Evolutionary conservation across 2,888 invertebrate genomes (phyloP).

Genomic region (Sialis lutaria): DNA sequence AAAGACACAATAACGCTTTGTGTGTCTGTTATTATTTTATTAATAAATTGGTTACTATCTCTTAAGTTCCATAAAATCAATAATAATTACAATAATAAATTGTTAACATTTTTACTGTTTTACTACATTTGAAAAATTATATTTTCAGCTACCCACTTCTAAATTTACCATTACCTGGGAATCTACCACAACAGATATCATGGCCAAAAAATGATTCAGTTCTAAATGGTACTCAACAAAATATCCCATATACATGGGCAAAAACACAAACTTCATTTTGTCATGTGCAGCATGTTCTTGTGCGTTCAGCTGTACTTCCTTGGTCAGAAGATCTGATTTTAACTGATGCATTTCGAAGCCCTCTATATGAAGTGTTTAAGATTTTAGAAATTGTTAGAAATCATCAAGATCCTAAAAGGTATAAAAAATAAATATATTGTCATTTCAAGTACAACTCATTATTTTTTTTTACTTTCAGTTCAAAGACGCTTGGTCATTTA

Average conservation of each 20-base stretch:
- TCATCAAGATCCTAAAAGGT: constrained; percentile 59
- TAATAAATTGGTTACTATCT: too few species aligned
- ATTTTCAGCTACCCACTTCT: constrained; percentile 59
- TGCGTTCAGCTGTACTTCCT: constrained; percentile 60
- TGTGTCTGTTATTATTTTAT: too few species aligned
- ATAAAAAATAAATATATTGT: constrained; percentile 16
- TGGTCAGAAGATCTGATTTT: constrained; percentile 69
- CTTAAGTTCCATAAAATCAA: too few species aligned
- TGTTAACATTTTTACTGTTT: too few species aligned
- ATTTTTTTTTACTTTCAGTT: constrained; percentile 29
- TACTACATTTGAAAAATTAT: neutral
- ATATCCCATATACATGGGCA: constrained; percentile 37
- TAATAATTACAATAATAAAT: too few species aligned
- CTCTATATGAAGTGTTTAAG: constrained; percentile 77
- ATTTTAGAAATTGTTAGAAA: constrained; percentile 72
- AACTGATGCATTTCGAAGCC: constrained; percentile 83
- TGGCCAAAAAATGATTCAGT: constrained; percentile 25
- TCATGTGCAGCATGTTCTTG: constrained; percentile 59
- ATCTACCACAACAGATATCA: constrained; percentile 58
- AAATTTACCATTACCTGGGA: constrained; percentile 79
- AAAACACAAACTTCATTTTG: constrained; percentile 41
- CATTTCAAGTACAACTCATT: neutral
- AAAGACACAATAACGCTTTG: too few species aligned
- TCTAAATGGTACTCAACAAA: constrained; percentile 1
- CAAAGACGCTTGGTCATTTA: constrained; percentile 56